Percentiles rank a stretch among this genome's conserved stretches.
Conservation (phyloP, 1,140 invertebrate genomes). For the Drosophila rufa region DNA sequence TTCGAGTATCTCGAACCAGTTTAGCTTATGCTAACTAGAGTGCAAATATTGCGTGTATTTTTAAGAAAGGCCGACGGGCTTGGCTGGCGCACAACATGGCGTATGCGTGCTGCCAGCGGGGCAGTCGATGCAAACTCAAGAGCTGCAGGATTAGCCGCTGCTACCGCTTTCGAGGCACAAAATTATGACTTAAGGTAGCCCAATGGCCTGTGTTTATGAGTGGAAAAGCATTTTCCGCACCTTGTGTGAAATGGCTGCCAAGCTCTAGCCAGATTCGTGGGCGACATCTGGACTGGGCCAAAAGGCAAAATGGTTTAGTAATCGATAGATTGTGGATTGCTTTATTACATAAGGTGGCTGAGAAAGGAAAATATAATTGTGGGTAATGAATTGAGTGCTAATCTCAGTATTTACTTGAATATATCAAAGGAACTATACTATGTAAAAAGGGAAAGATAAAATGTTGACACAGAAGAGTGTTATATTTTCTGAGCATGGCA, state of each 20-base stretch:
- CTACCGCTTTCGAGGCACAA: constrained; percentile 19
- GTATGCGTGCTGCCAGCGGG: constrained; percentile 60
- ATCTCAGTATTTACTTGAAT: not conserved
- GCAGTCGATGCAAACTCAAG: constrained; percentile 36
- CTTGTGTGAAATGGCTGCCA: constrained; percentile 27
- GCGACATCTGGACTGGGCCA: constrained; percentile 31
- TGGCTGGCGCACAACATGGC: constrained; percentile 59
- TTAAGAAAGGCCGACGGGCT: constrained; percentile 64
- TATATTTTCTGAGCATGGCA: no score
- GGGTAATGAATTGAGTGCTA: not conserved
- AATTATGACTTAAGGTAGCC: constrained; percentile 54
- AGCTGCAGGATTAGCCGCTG: constrained; percentile 34
- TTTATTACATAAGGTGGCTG: constrained; percentile 26
- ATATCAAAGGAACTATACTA: not conserved
- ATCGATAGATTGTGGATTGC: constrained; percentile 2
- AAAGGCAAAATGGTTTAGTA: constrained; percentile 25
- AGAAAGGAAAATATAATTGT: constrained; percentile 8
- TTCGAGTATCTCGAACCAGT: constrained; percentile 35
- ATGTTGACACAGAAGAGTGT: not conserved
- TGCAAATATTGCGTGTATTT: constrained; percentile 54
- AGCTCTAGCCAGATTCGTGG: constrained; percentile 19
- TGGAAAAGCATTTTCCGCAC: constrained; percentile 41
- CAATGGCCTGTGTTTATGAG: constrained; percentile 39
- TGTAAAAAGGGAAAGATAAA: not conserved
- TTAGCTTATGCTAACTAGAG: constrained; percentile 42